A percentile compares a stretch with the other conserved stretches of the same genome.
phyloP scores from a whole-genome alignment of 2,797 vertebrate species.

The Erithacus rubecula region DNA sequence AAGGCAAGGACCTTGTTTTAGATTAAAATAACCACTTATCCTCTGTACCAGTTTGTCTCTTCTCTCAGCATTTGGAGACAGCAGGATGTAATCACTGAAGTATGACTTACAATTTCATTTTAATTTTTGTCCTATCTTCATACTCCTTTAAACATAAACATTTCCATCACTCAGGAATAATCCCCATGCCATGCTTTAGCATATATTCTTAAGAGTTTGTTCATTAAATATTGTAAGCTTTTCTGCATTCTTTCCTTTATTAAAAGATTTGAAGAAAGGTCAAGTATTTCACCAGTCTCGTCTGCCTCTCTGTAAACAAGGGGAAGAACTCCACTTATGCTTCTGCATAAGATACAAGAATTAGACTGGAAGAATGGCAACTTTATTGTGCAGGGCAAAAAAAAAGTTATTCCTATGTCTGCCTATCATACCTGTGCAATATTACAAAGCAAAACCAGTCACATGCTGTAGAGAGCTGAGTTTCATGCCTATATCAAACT shows the following conservation, averaged over 20 bases:
- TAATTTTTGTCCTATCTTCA: neutral
- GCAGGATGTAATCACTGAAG: neutral
- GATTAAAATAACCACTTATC: neutral
- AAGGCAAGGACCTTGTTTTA: neutral
- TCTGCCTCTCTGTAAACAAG: neutral
- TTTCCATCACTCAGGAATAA: neutral
- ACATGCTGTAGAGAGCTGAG: neutral
- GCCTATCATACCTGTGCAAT: neutral
- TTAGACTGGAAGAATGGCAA: neutral
- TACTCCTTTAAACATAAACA: neutral
- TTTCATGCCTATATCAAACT: neutral
- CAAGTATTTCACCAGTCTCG: neutral
- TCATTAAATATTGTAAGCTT: neutral
- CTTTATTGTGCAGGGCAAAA: neutral
- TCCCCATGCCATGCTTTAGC: neutral
- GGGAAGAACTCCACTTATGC: neutral
- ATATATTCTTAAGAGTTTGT: neutral
- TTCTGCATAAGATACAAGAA: neutral
- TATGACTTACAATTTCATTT: neutral
- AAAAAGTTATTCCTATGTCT: neutral
- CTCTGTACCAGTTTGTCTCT: neutral
- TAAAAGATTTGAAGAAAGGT: neutral
- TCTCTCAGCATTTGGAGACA: neutral
- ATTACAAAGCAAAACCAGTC: neutral
- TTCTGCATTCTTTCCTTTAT: neutral